A percentile compares a stretch with the other conserved stretches of the same genome.
phyloP scores from a whole-genome alignment of 2,797 vertebrate genomes.

The Rhodeus uyekii region DNA sequence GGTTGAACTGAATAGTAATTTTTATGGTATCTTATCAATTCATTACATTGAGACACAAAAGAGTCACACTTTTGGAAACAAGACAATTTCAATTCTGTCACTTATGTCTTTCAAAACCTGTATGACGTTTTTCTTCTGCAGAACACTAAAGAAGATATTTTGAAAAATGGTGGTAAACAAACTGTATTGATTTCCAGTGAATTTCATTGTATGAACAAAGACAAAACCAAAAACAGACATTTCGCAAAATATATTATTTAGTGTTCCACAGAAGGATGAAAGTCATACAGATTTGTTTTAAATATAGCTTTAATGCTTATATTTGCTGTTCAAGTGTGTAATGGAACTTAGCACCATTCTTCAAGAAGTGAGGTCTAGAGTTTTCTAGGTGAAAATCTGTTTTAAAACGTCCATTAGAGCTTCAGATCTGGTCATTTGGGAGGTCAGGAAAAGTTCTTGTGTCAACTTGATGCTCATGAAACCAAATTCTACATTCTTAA shows the following conservation, averaged over 20 bases:
- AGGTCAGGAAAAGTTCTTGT: background rate
- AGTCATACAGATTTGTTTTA: background rate
- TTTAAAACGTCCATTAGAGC: slow-evolving; percentile 6
- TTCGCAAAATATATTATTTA: too few relatives aligned
- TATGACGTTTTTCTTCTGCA: background rate
- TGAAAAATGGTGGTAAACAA: too few relatives aligned
- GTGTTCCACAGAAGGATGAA: background rate
- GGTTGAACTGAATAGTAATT: background rate
- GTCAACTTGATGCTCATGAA: background rate
- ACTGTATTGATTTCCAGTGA: too few relatives aligned
- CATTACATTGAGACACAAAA: background rate
- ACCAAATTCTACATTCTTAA: background rate
- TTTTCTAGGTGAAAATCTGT: background rate
- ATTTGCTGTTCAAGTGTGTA: background rate
- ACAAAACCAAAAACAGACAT: too few relatives aligned
- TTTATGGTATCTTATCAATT: background rate
- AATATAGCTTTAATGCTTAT: background rate
- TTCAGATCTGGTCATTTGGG: background rate
- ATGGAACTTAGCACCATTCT: background rate
- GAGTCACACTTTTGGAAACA: background rate
- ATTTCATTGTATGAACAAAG: too few relatives aligned
- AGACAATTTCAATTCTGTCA: background rate
- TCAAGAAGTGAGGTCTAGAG: background rate
- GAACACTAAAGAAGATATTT: too few relatives aligned
- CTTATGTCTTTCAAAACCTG: background rate